Evolutionary conservation across 2,113 vertebrate species (phyloP), one percentile per base, ranked within the genome.

Genomic region (Chascanopsetta lugubris): DNA sequence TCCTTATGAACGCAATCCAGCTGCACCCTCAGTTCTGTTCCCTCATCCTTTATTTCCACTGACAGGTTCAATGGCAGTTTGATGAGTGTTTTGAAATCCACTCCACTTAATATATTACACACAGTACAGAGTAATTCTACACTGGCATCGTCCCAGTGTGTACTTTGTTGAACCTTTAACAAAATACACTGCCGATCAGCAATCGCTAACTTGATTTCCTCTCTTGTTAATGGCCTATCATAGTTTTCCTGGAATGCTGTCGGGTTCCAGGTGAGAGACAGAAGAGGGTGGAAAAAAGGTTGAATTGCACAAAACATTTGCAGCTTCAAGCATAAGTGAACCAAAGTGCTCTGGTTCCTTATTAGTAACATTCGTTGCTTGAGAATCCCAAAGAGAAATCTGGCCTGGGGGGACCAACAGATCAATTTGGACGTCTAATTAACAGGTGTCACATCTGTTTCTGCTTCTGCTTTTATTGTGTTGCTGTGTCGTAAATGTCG

Each of bases 11-110:
- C 45, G 49, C 38, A 73, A 57, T 51, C 40, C 56, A 34, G 54
- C 34, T 70, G 24, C 36, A 20, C 72, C 63, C 67, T 72, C 63
- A 57, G 25, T 60, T 74, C 34, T 66, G 20, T 56, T 72, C 42
- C 59, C 53, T 64, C 25, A 32, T 42, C 38, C n/a, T 15, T n/a
- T 17, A 17, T 57, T 62, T 71, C 22, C 18, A 9, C 27, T 46
- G 13, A 61, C 30, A 27, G 61, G 38, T 47, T 74, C 13, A 47
- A 11, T 10, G 25, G 53, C 61, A 18, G 8, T 59, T 61, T 50
- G 15, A 32, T 15, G 1, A 55, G 56, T 61, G n/a, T 46, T 60
- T 36, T 24, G 13, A 47, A 61, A 30, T 74, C 27, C 38, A 1
- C 9, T 61, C 38, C 29, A 22, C 20, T 69, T 38, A 53, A 5